Evolutionary conservation across 37 sponge, comb jelly and placozoan species (phyloP).

Genomic region (Halisarca cf. caerulea): DNA sequence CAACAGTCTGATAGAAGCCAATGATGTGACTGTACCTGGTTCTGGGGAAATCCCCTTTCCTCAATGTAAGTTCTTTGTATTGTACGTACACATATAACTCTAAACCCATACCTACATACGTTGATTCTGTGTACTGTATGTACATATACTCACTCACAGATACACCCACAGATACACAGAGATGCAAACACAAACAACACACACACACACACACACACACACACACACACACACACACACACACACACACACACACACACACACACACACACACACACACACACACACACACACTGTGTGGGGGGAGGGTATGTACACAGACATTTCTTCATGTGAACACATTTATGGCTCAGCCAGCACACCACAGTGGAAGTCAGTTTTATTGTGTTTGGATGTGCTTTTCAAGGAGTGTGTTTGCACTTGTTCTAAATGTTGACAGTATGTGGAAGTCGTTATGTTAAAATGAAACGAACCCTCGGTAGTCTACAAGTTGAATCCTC

Average conservation of each 20-base stretch:
- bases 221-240: conserved; percentile 4
- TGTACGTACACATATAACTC: neutral
- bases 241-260: neutral
- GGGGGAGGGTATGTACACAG: neutral
- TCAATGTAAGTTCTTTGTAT: neutral
- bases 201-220: neutral
- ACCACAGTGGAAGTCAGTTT: too few relatives aligned
- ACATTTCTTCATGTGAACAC: neutral
- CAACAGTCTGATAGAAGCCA: conserved; percentile 37
- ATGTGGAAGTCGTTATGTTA: too few relatives aligned
- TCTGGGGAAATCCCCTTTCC: conserved; percentile 43
- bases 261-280: neutral
- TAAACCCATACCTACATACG: neutral
- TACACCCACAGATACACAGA: conserved; percentile 13
- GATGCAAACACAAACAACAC: neutral
- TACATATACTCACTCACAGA: neutral
- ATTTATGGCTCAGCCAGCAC: too few relatives aligned
- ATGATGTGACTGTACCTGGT: conserved; percentile 48
- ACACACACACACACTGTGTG: neutral
- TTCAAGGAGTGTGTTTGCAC: too few relatives aligned
- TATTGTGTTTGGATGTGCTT: too few relatives aligned
- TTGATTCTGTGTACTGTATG: neutral
- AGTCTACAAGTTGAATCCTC: too few relatives aligned
- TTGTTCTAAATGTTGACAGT: too few relatives aligned
- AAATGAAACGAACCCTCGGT: too few relatives aligned